A percentile compares a stretch with the other conserved stretches of the same genome.
Evolutionary conservation across 1,140 invertebrate genomes (phyloP).

Genomic region (Drosophila elegans): DNA sequence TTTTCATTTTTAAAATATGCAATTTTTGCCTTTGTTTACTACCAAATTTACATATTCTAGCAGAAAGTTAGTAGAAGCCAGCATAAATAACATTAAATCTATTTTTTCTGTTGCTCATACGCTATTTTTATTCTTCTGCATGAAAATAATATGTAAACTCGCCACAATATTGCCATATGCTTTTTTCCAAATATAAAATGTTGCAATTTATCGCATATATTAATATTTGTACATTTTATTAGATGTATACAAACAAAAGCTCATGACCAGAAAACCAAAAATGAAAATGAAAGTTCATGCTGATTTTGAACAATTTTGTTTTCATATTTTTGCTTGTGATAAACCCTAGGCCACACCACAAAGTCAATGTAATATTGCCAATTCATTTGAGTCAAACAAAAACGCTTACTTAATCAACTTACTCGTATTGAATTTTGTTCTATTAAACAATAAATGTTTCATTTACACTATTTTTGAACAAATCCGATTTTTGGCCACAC

Average conservation of each 20-base stretch:
- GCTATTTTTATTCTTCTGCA: not conserved
- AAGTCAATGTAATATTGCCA: not conserved
- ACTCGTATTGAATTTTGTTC: not conserved
- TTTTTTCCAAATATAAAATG: not conserved
- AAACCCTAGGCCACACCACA: not conserved
- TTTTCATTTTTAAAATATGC: not conserved
- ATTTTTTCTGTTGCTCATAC: conserved; percentile 2
- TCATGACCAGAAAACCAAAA: conserved; percentile 6
- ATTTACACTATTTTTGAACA: conserved; percentile 1
- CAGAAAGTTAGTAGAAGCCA: not conserved
- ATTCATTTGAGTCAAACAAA: not conserved
- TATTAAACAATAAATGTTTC: not conserved
- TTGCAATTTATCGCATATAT: conserved; percentile 1
- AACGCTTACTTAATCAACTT: conserved; percentile 4
- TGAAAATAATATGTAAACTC: conserved; percentile 5
- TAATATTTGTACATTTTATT: not conserved
- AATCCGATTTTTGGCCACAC: not conserved
- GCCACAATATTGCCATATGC: not conserved
- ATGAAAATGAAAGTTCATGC: not conserved
- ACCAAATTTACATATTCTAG: not conserved
- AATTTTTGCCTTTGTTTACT: not conserved
- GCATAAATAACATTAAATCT: conserved; percentile 14
- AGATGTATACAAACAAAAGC: not conserved
- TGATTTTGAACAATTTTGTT: conserved; percentile 1
- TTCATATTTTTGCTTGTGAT: not conserved